Evolutionary conservation across 1,140 invertebrate genomes (phyloP).

Genomic region (Brachionus koreanus): DNA sequence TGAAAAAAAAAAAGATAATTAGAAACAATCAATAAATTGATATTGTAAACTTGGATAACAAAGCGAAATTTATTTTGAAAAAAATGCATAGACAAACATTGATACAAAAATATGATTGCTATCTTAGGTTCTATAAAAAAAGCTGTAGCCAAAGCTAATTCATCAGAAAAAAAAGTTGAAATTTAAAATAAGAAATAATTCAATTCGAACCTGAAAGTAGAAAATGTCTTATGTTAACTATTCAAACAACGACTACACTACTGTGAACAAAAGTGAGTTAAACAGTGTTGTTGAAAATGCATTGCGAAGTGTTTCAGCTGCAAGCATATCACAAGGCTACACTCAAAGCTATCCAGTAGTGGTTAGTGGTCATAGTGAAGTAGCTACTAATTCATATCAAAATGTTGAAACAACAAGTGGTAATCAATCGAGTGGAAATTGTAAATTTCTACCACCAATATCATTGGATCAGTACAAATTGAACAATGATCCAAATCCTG

Average conservation of each 20-base stretch:
- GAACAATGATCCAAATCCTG: slow-evolving; percentile 43
- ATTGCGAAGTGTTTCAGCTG: slow-evolving; percentile 17
- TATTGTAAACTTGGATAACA: background rate
- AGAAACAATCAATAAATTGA: background rate
- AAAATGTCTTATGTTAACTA: background rate
- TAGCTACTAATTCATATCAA: background rate
- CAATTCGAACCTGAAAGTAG: background rate
- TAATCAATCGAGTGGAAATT: background rate
- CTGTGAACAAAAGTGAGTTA: background rate
- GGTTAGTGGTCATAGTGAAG: background rate
- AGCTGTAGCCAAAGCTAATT: background rate
- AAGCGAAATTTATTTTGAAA: background rate
- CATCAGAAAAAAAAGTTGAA: background rate
- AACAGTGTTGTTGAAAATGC: slow-evolving; percentile 28
- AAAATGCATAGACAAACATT: background rate
- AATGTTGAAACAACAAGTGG: background rate
- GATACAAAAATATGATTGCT: background rate
- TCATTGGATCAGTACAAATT: slow-evolving; percentile 36
- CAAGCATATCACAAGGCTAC: background rate
- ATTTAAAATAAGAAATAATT: background rate
- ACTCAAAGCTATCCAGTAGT: slow-evolving; percentile 9
- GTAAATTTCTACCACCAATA: slow-evolving; percentile 24
- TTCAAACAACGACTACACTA: background rate
- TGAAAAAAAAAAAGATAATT: background rate
- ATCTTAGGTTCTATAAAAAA: background rate